These are phyloP conservation scores for Andricus grossulariae DNA, from an alignment of 1,140 invertebrate species.

Conservation along the genomic window DNA sequence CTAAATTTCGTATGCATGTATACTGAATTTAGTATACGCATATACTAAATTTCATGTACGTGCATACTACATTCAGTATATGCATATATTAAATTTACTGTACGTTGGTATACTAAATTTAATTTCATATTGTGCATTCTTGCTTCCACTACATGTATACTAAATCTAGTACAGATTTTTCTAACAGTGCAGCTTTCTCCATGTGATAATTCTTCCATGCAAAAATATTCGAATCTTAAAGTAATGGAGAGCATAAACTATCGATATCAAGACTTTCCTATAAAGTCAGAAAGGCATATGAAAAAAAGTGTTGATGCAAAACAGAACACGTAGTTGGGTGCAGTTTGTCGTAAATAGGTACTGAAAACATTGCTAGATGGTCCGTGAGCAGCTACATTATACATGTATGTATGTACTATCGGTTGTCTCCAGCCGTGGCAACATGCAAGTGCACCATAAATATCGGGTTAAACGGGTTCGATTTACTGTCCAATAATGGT, in stretches of 20 bases:
- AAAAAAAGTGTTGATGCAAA: conserved; percentile 9
- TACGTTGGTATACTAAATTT: no score
- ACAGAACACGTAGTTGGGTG: conserved; percentile 9
- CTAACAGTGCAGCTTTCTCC: no score
- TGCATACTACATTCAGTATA: no score
- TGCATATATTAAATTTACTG: no score
- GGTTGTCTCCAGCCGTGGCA: conserved; percentile 49
- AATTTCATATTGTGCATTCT: no score
- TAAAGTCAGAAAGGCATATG: conserved; percentile 1
- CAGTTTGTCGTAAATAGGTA: neutral
- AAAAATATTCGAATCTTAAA: no score
- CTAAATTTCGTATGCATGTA: no score
- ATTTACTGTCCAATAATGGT: conserved; percentile 69
- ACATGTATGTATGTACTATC: conserved; percentile 59
- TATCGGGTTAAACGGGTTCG: conserved; percentile 69
- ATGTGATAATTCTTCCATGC: no score
- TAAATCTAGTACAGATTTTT: no score
- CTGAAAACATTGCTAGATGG: conserved; percentile 65
- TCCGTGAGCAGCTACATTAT: conserved; percentile 58
- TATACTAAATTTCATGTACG: no score
- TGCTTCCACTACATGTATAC: no score
- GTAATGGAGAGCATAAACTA: neutral
- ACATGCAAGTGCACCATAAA: conserved; percentile 64
- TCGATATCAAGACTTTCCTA: neutral
- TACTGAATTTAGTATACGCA: no score